Evolutionary conservation across 2,797 vertebrate species (phyloP).

Genomic region (Peromyscus eremicus): DNA sequence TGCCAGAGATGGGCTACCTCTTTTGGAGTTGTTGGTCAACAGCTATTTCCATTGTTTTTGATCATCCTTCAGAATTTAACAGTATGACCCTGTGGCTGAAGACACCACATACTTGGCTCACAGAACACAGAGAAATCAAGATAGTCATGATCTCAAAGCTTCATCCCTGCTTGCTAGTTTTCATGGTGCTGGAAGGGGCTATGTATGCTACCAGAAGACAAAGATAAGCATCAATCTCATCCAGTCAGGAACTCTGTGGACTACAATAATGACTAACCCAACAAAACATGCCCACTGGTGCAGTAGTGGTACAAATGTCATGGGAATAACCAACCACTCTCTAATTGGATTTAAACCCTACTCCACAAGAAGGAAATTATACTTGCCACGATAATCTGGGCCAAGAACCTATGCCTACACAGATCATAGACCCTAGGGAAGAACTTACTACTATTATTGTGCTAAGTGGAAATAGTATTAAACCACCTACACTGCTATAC

Average conservation of each 20-base stretch:
- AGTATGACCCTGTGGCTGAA: neutral
- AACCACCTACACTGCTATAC: neutral
- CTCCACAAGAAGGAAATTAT: neutral
- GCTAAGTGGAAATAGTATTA: neutral
- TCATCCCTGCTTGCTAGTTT: neutral
- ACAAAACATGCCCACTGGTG: no score
- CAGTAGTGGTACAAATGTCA: neutral
- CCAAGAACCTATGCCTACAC: neutral
- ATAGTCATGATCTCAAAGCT: neutral
- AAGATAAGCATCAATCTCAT: neutral
- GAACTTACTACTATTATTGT: neutral
- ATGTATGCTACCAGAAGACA: neutral
- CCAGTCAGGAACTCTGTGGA: neutral
- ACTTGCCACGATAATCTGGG: neutral
- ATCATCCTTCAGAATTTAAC: no score
- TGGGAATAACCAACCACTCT: neutral
- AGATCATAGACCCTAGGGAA: neutral
- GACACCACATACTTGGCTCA: neutral
- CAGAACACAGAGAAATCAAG: neutral
- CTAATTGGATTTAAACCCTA: neutral
- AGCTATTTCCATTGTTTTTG: neutral
- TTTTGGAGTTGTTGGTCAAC: neutral
- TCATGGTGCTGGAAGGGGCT: neutral
- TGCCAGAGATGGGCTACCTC: neutral
- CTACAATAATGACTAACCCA: neutral